Evolutionary conservation across 2,888 invertebrate genomes (phyloP).

Genomic region (Argyresthia goedartella): DNA sequence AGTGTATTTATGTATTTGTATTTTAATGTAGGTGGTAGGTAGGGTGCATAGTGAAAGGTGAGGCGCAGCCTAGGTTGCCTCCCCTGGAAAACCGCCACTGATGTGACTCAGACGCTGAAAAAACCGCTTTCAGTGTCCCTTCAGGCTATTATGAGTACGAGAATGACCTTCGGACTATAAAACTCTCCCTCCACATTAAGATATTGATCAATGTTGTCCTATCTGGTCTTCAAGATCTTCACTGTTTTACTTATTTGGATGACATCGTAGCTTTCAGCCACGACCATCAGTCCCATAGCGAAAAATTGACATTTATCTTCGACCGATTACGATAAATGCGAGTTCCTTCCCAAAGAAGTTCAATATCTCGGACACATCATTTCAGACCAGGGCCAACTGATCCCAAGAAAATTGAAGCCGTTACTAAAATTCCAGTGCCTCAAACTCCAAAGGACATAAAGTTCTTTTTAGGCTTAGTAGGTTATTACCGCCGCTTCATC

Average conservation of each 20-base stretch:
- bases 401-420: too few species aligned
- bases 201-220: too few species aligned
- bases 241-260: not conserved
- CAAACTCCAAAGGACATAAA: conserved; percentile 23
- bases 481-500: conserved; percentile 26
- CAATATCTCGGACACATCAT: too few species aligned
- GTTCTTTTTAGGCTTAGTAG: conserved; percentile 21
- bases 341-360: too few species aligned
- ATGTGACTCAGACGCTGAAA: too few species aligned
- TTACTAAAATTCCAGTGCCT: conserved; percentile 19
- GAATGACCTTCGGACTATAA: conserved; percentile 2
- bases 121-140: too few species aligned
- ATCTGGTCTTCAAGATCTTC: not conserved
- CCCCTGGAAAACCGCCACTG: too few species aligned
- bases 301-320: not conserved
- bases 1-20: too few species aligned
- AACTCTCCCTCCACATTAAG: not conserved
- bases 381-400: not conserved
- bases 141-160: too few species aligned
- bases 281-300: not conserved
- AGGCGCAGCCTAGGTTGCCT: too few species aligned
- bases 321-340: not conserved
- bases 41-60: too few species aligned
- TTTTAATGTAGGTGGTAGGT: too few species aligned
- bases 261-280: not conserved